Conservation (phyloP, 2,113 vertebrate species). For the Pholis gunnellus region DNA sequence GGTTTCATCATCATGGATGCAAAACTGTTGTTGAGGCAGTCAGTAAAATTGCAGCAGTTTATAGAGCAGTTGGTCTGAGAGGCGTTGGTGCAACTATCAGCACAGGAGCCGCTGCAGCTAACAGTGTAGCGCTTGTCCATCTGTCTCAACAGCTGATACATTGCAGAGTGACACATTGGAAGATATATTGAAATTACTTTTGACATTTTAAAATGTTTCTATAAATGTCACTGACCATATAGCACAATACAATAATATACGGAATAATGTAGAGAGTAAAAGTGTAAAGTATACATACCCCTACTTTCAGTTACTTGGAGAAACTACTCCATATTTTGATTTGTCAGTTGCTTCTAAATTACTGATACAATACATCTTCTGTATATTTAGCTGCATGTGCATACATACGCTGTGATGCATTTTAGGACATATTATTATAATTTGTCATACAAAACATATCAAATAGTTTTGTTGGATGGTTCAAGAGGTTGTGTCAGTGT, state of each 20-base stretch:
- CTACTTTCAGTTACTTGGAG: neutral
- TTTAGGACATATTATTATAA: neutral
- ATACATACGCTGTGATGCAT: neutral
- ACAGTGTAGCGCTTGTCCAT: constrained; percentile 68
- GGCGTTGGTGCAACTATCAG: constrained; percentile 55
- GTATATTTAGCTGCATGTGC: neutral
- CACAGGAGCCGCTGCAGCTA: constrained; percentile 33
- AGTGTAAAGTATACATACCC: neutral
- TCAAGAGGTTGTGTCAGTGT: constrained; percentile 2
- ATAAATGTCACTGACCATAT: neutral
- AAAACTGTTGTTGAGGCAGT: constrained; percentile 77
- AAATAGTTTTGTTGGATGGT: neutral
- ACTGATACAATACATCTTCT: neutral
- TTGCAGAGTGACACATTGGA: constrained; percentile 47
- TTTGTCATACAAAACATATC: neutral
- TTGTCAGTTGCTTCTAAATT: neutral
- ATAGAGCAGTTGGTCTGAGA: constrained; percentile 71
- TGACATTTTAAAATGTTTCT: neutral
- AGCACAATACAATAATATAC: neutral
- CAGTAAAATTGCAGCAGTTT: constrained; percentile 75
- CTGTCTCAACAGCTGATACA: constrained; percentile 75
- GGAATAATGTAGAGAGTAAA: neutral
- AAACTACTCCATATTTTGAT: neutral
- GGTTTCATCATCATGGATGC: constrained; percentile 57
- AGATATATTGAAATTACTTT: rapidly evolving